phyloP scores from a whole-genome alignment of 2,113 vertebrate genomes.

The Rallus limicola region DNA sequence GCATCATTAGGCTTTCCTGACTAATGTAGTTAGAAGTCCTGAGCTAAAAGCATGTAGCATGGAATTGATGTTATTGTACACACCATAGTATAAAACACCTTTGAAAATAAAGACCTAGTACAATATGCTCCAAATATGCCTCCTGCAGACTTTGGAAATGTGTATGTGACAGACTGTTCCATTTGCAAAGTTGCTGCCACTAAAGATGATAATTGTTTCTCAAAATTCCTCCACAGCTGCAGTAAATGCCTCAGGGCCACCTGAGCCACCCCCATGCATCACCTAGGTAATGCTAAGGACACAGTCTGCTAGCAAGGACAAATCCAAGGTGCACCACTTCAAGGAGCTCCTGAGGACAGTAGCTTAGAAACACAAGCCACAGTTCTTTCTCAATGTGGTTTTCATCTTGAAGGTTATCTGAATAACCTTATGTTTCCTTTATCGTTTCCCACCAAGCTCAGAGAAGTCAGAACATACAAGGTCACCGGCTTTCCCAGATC shows the following conservation, averaged over 20 bases:
- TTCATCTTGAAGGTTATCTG: constrained; percentile 10
- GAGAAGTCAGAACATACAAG: background rate
- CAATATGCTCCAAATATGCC: background rate
- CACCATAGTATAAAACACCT: background rate
- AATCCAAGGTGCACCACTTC: background rate
- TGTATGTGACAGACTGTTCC: background rate
- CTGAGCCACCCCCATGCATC: rapidly evolving
- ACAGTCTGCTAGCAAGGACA: background rate
- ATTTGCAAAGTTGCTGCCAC: background rate
- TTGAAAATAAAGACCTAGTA: background rate
- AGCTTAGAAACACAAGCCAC: background rate
- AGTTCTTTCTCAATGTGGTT: background rate
- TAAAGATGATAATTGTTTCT: background rate
- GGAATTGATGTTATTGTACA: background rate
- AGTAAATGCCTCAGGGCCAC: background rate
- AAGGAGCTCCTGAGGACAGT: background rate
- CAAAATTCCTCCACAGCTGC: background rate
- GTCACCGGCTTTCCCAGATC: background rate
- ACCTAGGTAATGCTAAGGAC: background rate
- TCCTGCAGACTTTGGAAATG: background rate
- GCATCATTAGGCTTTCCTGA: background rate
- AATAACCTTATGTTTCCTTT: background rate
- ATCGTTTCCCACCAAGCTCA: background rate
- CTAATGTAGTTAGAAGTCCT: background rate
- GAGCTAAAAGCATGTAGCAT: background rate